Evolutionary conservation across 1,140 invertebrate species (phyloP).

Genomic region (Temnothorax curvispinosus): DNA sequence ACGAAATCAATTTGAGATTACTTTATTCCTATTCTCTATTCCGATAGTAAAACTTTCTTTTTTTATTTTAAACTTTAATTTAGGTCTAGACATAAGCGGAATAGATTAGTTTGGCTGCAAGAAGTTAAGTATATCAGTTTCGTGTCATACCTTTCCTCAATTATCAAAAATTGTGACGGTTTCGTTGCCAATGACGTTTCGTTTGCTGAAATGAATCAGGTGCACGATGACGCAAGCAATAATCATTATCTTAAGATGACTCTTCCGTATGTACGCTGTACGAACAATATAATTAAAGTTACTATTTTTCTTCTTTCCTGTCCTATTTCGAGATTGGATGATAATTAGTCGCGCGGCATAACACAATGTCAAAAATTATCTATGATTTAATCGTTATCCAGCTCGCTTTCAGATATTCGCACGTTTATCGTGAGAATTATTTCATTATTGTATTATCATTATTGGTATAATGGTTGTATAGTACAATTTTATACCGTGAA

Average conservation of each 20-base stretch:
- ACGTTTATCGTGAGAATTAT: neutral
- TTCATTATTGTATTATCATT: neutral
- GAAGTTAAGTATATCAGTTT: neutral
- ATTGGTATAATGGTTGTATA: neutral
- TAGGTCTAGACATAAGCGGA: neutral
- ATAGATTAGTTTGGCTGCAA: neutral
- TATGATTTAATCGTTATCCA: neutral
- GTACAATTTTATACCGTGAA: neutral
- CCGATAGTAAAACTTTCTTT: neutral
- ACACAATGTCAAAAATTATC: neutral
- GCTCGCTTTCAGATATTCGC: neutral
- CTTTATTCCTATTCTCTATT: neutral
- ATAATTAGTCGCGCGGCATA: neutral
- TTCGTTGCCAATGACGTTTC: constrained; percentile 42
- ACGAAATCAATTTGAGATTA: neutral
- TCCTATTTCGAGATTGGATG: neutral
- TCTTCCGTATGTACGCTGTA: neutral
- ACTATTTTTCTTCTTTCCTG: neutral
- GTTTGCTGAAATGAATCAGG: constrained; percentile 71
- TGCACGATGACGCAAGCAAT: constrained; percentile 31
- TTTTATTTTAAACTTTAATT: neutral
- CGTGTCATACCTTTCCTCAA: neutral
- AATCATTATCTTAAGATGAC: neutral
- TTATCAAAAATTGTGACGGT: constrained; percentile 47
- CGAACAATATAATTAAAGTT: neutral